Evolutionary conservation across 2,113 vertebrate species (phyloP).

Genomic region (Bos javanicus): DNA sequence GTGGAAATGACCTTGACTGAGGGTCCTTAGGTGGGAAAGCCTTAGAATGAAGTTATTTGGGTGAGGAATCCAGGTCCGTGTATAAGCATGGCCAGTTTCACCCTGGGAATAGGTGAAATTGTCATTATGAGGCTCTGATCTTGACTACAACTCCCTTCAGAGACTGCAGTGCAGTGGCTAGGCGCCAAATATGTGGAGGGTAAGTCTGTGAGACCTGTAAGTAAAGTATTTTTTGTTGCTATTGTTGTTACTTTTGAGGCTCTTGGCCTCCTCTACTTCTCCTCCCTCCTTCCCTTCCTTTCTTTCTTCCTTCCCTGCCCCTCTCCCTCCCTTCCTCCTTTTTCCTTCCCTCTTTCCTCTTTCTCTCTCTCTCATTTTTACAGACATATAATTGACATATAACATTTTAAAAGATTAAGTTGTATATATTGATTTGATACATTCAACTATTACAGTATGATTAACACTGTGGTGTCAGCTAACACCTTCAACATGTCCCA

Average conservation of each 20-base stretch:
- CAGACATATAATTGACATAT: neutral
- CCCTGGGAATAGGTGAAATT: too few relatives aligned
- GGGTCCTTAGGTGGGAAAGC: neutral
- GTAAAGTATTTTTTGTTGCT: neutral
- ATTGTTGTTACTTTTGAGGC: neutral
- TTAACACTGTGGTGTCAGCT: neutral
- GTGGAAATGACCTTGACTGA: neutral
- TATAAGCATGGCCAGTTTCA: neutral
- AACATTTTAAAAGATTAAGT: neutral
- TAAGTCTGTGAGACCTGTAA: neutral
- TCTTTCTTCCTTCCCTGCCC: neutral
- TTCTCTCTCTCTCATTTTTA: neutral
- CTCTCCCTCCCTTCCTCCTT: neutral
- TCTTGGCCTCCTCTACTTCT: neutral
- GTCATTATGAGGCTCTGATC: neutral
- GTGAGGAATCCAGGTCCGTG: neutral
- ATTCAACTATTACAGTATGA: neutral
- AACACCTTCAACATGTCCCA: neutral
- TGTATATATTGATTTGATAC: neutral
- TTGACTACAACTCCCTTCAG: neutral
- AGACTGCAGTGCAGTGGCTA: neutral
- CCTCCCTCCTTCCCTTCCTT: rapidly evolving
- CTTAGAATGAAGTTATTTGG: neutral
- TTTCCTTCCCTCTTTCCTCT: neutral
- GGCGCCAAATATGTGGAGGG: neutral